Percentiles rank a stretch among this genome's conserved stretches.
These are phyloP conservation scores for Xiphophorus hellerii DNA, from an alignment of 2,113 vertebrate species.

Conservation along the genomic window DNA sequence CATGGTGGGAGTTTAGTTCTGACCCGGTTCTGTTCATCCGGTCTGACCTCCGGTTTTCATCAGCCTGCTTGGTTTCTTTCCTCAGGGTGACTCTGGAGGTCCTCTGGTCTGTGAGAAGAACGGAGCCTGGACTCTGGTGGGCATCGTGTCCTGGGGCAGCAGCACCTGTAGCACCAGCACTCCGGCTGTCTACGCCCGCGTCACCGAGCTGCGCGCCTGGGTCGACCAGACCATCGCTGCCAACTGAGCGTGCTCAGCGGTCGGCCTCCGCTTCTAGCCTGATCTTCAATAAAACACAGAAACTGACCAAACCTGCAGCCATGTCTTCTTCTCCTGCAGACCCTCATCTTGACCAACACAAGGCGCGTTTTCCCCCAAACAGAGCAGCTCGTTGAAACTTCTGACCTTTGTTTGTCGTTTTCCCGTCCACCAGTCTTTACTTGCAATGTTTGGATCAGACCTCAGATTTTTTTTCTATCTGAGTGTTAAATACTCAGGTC, in stretches of 20 bases:
- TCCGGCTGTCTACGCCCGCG: conserved; percentile 78
- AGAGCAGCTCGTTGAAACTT: no score
- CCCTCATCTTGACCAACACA: not conserved
- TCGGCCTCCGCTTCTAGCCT: not conserved
- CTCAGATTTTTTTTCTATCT: no score
- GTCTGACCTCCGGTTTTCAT: not conserved
- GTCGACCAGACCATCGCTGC: conserved; percentile 76
- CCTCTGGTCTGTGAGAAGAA: conserved; percentile 84
- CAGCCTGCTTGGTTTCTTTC: not conserved
- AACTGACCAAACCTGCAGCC: not conserved
- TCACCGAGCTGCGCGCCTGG: conserved; percentile 80
- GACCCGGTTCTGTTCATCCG: rapidly evolving
- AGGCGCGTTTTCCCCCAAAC: no score
- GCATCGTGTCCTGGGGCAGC: conserved; percentile 88
- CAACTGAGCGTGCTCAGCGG: conserved; percentile 62
- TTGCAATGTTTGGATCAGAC: no score
- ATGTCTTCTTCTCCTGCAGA: not conserved
- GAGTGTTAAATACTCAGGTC: no score
- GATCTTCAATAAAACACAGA: conserved; percentile 46
- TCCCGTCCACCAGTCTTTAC: no score
- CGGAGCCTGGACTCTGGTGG: conserved; percentile 83
- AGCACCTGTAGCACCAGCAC: conserved; percentile 64
- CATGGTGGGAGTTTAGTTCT: conserved; percentile 76
- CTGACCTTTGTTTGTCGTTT: no score
- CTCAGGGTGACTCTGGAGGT: conserved; percentile 86